Percentiles rank a stretch among this genome's conserved stretches.
phyloP scores from a whole-genome alignment of 2,113 vertebrate genomes.

The Pomatorhinus ruficollis region DNA sequence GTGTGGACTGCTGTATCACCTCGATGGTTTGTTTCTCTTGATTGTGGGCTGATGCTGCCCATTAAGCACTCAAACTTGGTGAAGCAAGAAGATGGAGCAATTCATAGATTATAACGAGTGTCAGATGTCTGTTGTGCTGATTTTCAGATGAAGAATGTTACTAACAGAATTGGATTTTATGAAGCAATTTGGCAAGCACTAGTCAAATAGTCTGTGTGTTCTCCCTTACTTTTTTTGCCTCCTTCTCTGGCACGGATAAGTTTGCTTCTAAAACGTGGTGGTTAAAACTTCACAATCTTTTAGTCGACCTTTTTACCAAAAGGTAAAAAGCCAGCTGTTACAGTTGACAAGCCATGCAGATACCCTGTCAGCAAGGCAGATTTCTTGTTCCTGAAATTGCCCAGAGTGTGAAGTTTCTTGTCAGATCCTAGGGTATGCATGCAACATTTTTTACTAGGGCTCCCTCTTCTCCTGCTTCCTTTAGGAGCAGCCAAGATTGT shows the following conservation, averaged over 20 bases:
- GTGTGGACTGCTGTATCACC: neutral
- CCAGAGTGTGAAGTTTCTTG: neutral
- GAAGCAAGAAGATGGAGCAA: neutral
- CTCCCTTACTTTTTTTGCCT: neutral
- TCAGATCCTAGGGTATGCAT: neutral
- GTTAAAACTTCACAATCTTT: neutral
- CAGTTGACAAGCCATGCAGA: neutral
- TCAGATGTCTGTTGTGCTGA: neutral
- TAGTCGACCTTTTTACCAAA: neutral
- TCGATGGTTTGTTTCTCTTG: neutral
- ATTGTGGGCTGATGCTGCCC: neutral
- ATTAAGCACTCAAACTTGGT: accelerated
- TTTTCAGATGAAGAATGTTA: neutral
- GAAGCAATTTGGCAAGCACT: neutral
- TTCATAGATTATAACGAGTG: accelerated
- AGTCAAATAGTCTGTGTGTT: neutral
- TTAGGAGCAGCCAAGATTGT: neutral
- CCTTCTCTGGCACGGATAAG: neutral
- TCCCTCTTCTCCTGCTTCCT: neutral
- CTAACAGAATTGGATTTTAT: neutral
- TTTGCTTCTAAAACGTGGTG: accelerated
- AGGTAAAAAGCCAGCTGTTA: neutral
- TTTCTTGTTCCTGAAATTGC: neutral
- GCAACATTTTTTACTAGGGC: neutral
- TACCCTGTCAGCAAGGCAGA: neutral